Base-by-base conservation (phyloP, 2,113 vertebrate genomes). In the Phylloscopus whistleri region DNA sequence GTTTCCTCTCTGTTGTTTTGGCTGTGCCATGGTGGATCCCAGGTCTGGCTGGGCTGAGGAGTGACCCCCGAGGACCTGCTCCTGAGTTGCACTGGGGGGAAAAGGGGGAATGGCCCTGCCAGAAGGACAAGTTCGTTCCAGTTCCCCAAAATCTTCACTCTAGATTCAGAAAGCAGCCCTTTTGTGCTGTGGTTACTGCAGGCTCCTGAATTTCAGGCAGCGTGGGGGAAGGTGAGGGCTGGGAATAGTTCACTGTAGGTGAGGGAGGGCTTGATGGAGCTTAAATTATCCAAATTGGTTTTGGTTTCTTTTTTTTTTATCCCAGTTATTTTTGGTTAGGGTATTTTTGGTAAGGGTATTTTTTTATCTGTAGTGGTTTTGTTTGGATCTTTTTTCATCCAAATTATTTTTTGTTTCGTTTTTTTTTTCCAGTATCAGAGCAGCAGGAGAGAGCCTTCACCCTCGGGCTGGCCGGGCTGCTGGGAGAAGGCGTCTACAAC, bases 401-500 rank as follows among this genome's bases (percentile, higher is more conserved):
- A 4, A 20, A 30, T 60, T 9, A 30, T n/a, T 19, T 70, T 59
- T 28, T n/a, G 44, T 7, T 52, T 17, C 66, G 16, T 0, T 20
- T 58, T 17, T 56, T 55, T 46, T 23, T 10, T 2, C 3, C 94
- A 99, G 99, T 98, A 70, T 98, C 99, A 1, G 99, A 99, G 97
- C 99, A 99, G 80, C 99, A 99, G 96, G 99, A 99, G 94, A 97
- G 99, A 97, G 99, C 99, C 12, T 99, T 99, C 95, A 99, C 99
- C 0, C 96, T 99, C 70, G 99, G 99, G 1, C 97, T 99, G 87
- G 99, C 99, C 0, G 99, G 99, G 51, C 98, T 99, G 30, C 93
- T 99, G 11, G 99, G 99, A 17, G 99, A 99, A 95, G 99, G 99
- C 3, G 99, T 99, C 76, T 99, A 99, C 95, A 99, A 99, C 98